These are phyloP conservation scores for Excalfactoria chinensis DNA, from an alignment of 2,113 vertebrate genomes.

Conservation along the genomic window DNA sequence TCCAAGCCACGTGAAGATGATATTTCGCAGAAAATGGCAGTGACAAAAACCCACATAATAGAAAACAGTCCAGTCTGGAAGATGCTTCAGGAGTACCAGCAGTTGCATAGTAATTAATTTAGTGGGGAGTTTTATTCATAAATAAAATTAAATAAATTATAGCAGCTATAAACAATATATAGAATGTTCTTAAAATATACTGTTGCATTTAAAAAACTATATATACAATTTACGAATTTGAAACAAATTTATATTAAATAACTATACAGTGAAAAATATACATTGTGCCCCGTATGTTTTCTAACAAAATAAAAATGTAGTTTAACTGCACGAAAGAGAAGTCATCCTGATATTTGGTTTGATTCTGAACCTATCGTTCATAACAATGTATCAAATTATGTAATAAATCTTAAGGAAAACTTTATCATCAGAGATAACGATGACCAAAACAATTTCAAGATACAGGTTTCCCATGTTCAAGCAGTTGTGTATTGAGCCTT, in stretches of 20 bases:
- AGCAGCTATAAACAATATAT: conserved; percentile 44
- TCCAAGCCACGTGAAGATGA: conserved; percentile 84
- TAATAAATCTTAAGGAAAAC: not conserved
- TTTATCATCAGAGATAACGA: not conserved
- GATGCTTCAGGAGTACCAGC: conserved; percentile 81
- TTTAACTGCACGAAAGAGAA: not conserved
- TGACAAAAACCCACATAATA: conserved; percentile 83
- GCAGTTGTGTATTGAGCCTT: not conserved
- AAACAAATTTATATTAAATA: conserved; percentile 9
- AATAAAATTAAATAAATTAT: conserved; percentile 18
- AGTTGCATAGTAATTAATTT: conserved; percentile 46
- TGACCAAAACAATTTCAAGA: not conserved
- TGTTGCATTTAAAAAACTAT: conserved; percentile 2
- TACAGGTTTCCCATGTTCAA: not conserved
- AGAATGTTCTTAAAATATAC: conserved; percentile 31
- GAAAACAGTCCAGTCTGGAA: conserved; percentile 88
- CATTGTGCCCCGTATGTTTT: not conserved
- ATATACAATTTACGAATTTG: not conserved
- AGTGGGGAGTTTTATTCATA: conserved; percentile 38
- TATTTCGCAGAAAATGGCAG: conserved; percentile 81
- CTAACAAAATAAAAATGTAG: not conserved
- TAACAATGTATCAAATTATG: not conserved
- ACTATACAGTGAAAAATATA: not conserved
- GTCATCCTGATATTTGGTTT: not conserved
- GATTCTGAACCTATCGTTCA: not conserved